Percentiles rank a stretch among this genome's conserved stretches.
phyloP scores from a whole-genome alignment of 1,140 invertebrate genomes.

The Bathynomus jamesi region DNA sequence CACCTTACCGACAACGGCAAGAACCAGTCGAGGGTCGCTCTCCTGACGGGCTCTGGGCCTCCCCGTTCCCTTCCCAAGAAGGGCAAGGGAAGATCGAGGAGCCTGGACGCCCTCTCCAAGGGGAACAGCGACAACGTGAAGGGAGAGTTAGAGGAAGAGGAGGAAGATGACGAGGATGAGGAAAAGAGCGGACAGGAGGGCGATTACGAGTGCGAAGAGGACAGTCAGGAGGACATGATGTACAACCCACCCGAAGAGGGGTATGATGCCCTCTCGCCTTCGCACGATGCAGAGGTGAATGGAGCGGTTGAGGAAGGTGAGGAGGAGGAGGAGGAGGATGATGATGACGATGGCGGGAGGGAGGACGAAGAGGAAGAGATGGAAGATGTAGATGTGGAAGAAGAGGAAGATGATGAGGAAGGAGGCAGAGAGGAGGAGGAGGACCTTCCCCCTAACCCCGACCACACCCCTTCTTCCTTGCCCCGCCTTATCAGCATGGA shows the following conservation, averaged over 20 bases:
- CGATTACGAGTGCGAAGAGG: background rate
- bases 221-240: conserved; percentile 3
- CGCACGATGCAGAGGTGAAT: background rate
- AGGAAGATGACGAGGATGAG: background rate
- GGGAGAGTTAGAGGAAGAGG: background rate
- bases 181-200: background rate
- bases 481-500: background rate
- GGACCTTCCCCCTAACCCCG: background rate
- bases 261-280: conserved; percentile 5
- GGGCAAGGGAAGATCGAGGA: background rate
- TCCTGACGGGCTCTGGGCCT: conserved; percentile 22
- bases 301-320: background rate
- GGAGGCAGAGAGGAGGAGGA: conserved; percentile 1
- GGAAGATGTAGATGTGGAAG: conserved; percentile 8
- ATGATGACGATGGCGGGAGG: background rate
- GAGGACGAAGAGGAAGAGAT: conserved; percentile 10
- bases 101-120: background rate
- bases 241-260: background rate
- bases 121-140: background rate
- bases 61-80: background rate
- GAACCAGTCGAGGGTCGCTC: conserved; percentile 30
- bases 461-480: background rate
- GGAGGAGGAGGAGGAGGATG: conserved; percentile 7
- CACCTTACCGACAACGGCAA: conserved; percentile 35
- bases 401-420: conserved; percentile 8